Evolutionary conservation across 1,140 invertebrate genomes (phyloP), one percentile per base, ranked within the genome.

Genomic region (Drosophila pallidifrons): DNA sequence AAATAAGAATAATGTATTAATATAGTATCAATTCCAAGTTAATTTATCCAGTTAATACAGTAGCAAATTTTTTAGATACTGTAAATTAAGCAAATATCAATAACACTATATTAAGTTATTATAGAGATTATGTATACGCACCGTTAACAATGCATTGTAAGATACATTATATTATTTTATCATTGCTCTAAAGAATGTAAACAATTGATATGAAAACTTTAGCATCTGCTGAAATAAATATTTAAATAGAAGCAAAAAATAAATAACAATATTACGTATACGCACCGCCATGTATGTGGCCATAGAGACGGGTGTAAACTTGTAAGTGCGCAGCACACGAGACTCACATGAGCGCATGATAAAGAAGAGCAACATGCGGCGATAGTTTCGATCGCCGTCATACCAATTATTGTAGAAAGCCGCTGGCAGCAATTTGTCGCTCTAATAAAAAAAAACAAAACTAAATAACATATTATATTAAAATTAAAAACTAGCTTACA

Each of bases 361-460:
- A 5, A 91, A 72, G 35, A 91, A 79, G 0, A 91, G 45, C 35
- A 91, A 43, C 82, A 86, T 86, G 35, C 76, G 86, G 4, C 89
- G 55, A 67, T 89, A 89, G 5, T 30, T 61, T 4, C 75, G 43
- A 57, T 83, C 64, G 0, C 89, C 89, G 3, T 91, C 89, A 59
- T 91, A 89, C 89, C 89, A 91, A n/a, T 91, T 91, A 8, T 77
- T 82, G 45, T 86, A 81, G 13, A 91, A 89, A 3, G 89, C 83
- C 3, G 89, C 89, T 0, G 68, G 58, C 51, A 81, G 5, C 8
- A 91, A 15, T 63, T 86, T 82, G n/a, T 66, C 75, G 25, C 81
- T 91, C 88, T 91, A 1, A n/a, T 25, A 1, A 7, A 0, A 8
- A 8, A 7, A 2, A 49, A 30, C 16, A 10, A 8, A 67, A 52